phyloP scores from a whole-genome alignment of 2,888 invertebrate species.

The Scaptomyza polygonia region DNA sequence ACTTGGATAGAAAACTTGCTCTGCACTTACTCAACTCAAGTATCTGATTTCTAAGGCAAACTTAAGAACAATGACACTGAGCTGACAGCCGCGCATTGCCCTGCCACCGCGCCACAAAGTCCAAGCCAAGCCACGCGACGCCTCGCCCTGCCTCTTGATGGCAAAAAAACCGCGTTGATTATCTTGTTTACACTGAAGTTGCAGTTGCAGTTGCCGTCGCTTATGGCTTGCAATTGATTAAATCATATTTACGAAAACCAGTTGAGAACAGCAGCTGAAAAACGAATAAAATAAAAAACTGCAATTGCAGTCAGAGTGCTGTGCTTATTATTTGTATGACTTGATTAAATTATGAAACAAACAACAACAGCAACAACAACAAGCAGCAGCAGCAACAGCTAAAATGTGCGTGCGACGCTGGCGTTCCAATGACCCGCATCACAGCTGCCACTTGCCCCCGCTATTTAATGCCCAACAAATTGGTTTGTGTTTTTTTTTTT shows the following conservation, averaged over 20 bases:
- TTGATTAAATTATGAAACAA: constrained; percentile 68
- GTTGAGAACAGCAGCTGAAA: constrained; percentile 45
- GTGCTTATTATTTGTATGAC: constrained; percentile 60
- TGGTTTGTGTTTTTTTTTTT: constrained; percentile 10
- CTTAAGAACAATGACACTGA: constrained; percentile 70
- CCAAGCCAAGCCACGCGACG: constrained; percentile 42
- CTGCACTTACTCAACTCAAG: constrained; percentile 47
- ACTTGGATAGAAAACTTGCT: constrained; percentile 20
- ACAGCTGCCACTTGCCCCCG: constrained; percentile 16
- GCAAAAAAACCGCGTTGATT: constrained; percentile 60
- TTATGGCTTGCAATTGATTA: constrained; percentile 66
- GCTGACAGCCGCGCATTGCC: constrained; percentile 11
- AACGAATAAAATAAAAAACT: constrained; percentile 29
- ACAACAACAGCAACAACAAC: constrained; percentile 44
- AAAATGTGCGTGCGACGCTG: constrained; percentile 77
- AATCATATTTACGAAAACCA: constrained; percentile 67
- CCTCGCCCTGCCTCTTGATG: constrained; percentile 22
- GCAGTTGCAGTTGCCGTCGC: constrained; percentile 43
- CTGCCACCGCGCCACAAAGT: constrained; percentile 1
- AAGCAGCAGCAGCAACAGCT: constrained; percentile 30
- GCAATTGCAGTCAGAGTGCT: constrained; percentile 36
- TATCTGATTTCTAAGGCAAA: constrained; percentile 69
- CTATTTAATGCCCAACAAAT: constrained; percentile 11
- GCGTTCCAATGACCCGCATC: constrained; percentile 80
- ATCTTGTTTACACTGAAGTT: constrained; percentile 75